A percentile compares a stretch with the other conserved stretches of the same genome.
These are phyloP conservation scores for Gastrophysa polygoni DNA, from an alignment of 2,888 invertebrate genomes.

Conservation along the genomic window DNA sequence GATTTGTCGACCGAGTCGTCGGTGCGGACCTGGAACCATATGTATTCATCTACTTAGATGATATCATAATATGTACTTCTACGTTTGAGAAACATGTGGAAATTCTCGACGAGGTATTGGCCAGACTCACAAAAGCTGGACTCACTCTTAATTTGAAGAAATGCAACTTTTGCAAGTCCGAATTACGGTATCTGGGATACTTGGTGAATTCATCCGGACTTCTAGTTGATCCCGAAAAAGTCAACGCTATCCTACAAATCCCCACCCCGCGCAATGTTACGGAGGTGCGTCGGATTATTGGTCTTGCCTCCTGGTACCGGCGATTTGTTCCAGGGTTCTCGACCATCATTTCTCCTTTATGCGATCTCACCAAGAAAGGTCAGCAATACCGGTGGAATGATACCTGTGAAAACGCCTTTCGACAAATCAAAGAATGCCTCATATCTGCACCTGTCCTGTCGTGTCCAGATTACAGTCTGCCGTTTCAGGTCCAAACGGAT, in stretches of 20 bases:
- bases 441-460: too few species aligned
- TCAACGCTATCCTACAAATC: background rate
- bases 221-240: background rate
- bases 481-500: background rate
- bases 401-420: background rate
- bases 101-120: too few species aligned
- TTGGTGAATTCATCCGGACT: background rate
- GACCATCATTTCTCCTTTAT: background rate
- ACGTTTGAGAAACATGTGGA: too few species aligned
- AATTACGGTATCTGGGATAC: too few species aligned
- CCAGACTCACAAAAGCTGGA: too few species aligned
- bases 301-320: too few species aligned
- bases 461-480: background rate
- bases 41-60: too few species aligned
- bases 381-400: background rate
- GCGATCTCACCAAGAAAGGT: background rate
- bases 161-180: too few species aligned
- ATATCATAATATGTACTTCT: too few species aligned
- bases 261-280: background rate
- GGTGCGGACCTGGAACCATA: too few species aligned
- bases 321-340: background rate
- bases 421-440: background rate
- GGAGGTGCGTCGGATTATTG: conserved; percentile 6
- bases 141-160: too few species aligned
- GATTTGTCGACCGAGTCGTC: too few species aligned